Evolutionary conservation across 2,113 vertebrate species (phyloP).

Genomic region (Nycticryphes semicollaris): DNA sequence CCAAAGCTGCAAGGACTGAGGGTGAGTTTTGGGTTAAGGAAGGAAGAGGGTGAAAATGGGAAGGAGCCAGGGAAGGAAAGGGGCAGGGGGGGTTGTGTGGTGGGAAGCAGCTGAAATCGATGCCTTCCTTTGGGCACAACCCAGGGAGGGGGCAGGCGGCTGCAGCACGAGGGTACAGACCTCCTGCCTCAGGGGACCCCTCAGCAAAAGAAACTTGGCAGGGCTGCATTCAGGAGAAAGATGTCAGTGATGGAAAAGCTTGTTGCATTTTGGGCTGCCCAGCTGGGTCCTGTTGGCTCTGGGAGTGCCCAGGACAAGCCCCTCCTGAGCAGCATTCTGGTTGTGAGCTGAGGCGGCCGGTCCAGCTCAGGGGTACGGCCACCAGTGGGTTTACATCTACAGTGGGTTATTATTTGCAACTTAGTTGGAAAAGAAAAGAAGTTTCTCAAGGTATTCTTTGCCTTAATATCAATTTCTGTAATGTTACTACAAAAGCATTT

Average conservation of each 20-base stretch:
- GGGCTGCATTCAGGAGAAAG: not conserved
- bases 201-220: not conserved
- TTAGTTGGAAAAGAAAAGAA: accelerated
- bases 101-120: not conserved
- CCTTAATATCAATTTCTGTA: not conserved
- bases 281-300: not conserved
- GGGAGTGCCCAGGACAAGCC: not conserved
- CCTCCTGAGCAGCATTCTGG: not conserved
- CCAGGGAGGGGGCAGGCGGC: not conserved
- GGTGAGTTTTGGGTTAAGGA: not conserved
- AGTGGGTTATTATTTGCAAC: not conserved
- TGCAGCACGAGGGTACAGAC: not conserved
- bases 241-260: not conserved
- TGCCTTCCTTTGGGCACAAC: not conserved
- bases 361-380: not conserved
- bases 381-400: not conserved
- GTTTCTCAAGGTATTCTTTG: not conserved
- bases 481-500: not conserved
- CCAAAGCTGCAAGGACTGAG: conserved; percentile 42
- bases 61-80: not conserved
- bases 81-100: not conserved
- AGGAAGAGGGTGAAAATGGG: not conserved
- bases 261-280: not conserved
- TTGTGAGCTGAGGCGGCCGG: not conserved
- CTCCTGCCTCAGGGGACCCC: not conserved